Conservation (phyloP, 1,140 invertebrate genomes). For the Bombyx mori region ASM3026992v2 NC_085127.1:6327001-6327500, state of each 20-base stretch:
- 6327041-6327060: constrained; percentile 62
- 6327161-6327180: constrained; percentile 23
- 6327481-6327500: too few relatives aligned
- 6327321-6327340: background rate
- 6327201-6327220: constrained; percentile 60
- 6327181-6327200: constrained; percentile 52
- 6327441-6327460: too few relatives aligned
- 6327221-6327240: constrained; percentile 70
- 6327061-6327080: constrained; percentile 42
- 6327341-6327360: background rate
- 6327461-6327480: too few relatives aligned
- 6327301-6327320: constrained; percentile 5
- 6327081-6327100: constrained; percentile 73
- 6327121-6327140: constrained; percentile 46
- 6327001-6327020: constrained; percentile 75
- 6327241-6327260: constrained; percentile 76
- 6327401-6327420: too few relatives aligned
- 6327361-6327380: background rate
- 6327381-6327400: too few relatives aligned
- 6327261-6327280: constrained; percentile 69
- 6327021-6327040: constrained; percentile 65
- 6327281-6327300: constrained; percentile 68
- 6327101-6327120: constrained; percentile 68
- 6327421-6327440: too few relatives aligned
- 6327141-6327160: constrained; percentile 18